Evolutionary conservation across 2,797 vertebrate species (phyloP).

Genomic region (Naso thynnoides): DNA sequence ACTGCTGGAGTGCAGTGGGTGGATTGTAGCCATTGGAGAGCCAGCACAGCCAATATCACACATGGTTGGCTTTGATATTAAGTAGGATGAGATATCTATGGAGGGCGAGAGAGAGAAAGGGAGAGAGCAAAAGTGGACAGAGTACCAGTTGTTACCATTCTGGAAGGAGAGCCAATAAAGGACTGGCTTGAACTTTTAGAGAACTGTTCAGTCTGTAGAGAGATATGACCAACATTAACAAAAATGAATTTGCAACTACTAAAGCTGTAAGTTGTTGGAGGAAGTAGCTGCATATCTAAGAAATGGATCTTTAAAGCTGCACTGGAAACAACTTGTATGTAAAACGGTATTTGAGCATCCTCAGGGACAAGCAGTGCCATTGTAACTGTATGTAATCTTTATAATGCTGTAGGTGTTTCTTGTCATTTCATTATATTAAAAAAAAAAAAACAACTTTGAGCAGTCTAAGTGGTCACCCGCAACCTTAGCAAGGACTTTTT

Average conservation of each 20-base stretch:
- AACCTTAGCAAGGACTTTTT: not conserved
- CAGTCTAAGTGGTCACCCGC: not conserved
- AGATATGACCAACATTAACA: conserved; percentile 23
- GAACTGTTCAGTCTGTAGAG: not conserved
- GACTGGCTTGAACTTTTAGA: conserved; percentile 23
- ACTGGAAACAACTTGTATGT: conserved; percentile 7
- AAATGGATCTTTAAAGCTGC: conserved; percentile 15
- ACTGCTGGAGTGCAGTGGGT: conserved; percentile 51
- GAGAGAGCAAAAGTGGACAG: conserved; percentile 40
- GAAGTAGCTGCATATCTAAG: conserved; percentile 17
- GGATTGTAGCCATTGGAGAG: conserved; percentile 57
- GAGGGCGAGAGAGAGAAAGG: conserved; percentile 29
- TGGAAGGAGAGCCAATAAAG: conserved; percentile 40
- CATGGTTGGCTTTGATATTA: conserved; percentile 74
- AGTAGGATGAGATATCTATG: conserved; percentile 65
- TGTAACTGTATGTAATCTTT: not conserved
- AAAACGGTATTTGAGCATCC: conserved; percentile 9
- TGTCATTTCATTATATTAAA: not conserved
- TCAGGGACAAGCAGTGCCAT: not conserved
- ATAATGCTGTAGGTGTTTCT: not conserved
- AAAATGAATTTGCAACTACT: conserved; percentile 4
- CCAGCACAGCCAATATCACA: conserved; percentile 77
- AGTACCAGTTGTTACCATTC: conserved; percentile 34
- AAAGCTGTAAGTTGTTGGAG: conserved; percentile 5
- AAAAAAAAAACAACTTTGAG: not conserved